These are phyloP conservation scores for Cherax quadricarinatus DNA, from an alignment of 1,140 invertebrate species.

Conservation along the genomic window DNA sequence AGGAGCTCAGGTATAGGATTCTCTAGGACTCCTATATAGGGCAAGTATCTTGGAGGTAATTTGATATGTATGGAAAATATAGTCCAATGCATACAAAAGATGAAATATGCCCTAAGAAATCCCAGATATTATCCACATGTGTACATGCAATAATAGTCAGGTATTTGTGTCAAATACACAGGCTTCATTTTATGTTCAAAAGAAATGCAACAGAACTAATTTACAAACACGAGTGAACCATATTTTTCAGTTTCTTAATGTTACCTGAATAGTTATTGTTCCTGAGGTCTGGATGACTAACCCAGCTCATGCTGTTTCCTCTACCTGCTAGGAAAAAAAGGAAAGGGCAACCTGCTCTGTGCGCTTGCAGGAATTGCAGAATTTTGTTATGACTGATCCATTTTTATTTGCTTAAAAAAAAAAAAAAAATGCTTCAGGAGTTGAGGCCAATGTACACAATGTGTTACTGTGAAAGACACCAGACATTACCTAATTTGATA, in stretches of 20 bases:
- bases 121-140: background rate
- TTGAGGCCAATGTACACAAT: background rate
- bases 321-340: background rate
- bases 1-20: background rate
- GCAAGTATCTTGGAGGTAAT: background rate
- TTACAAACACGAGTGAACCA: background rate
- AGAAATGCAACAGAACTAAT: background rate
- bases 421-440: background rate
- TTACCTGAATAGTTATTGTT: background rate
- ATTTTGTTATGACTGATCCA: background rate
- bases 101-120: background rate
- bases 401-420: background rate
- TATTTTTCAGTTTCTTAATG: background rate
- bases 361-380: background rate
- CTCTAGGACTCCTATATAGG: background rate
- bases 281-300: background rate
- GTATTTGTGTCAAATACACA: background rate
- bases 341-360: background rate
- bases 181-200: background rate
- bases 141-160: background rate
- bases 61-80: conserved; percentile 20
- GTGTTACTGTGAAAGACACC: conserved; percentile 54
- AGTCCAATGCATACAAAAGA: conserved; percentile 1
- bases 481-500: conserved; percentile 11
- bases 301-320: background rate